Conservation (phyloP, 2,113 vertebrate genomes). For the Nansenia antarctica region DNA sequence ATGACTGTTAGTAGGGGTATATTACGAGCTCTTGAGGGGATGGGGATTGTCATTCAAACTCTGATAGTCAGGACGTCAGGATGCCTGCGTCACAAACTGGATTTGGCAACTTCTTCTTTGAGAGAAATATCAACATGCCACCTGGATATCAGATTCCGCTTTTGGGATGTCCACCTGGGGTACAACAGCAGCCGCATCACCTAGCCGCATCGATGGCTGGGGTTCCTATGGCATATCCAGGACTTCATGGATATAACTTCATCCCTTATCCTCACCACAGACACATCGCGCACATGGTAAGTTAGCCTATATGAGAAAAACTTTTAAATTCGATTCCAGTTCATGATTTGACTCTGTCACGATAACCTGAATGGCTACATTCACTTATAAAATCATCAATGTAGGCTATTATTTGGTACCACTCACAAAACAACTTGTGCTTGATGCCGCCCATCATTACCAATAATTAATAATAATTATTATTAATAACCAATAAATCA, state of each 20-base stretch:
- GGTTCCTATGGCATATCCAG: conserved; percentile 69
- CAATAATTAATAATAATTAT: background rate
- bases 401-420: background rate
- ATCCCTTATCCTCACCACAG: conserved; percentile 74
- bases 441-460: background rate
- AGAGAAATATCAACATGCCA: conserved; percentile 65
- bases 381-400: too few species aligned
- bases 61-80: conserved; percentile 42
- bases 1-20: conserved; percentile 43
- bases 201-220: conserved; percentile 69
- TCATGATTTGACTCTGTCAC: background rate
- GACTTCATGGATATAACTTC: conserved; percentile 78
- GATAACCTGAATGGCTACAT: background rate
- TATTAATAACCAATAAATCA: too few species aligned
- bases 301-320: conserved; percentile 25
- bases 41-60: conserved; percentile 27
- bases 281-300: conserved; percentile 74
- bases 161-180: conserved; percentile 62
- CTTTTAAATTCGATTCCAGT: background rate
- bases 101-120: conserved; percentile 76
- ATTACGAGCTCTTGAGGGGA: conserved; percentile 45
- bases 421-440: background rate
- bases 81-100: conserved; percentile 77
- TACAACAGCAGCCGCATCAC: conserved; percentile 68
- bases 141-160: conserved; percentile 71